Percentiles rank a stretch among this genome's conserved stretches.
These are phyloP conservation scores for Temnothorax longispinosus DNA, from an alignment of 1,140 invertebrate species.

Conservation along the genomic window DNA sequence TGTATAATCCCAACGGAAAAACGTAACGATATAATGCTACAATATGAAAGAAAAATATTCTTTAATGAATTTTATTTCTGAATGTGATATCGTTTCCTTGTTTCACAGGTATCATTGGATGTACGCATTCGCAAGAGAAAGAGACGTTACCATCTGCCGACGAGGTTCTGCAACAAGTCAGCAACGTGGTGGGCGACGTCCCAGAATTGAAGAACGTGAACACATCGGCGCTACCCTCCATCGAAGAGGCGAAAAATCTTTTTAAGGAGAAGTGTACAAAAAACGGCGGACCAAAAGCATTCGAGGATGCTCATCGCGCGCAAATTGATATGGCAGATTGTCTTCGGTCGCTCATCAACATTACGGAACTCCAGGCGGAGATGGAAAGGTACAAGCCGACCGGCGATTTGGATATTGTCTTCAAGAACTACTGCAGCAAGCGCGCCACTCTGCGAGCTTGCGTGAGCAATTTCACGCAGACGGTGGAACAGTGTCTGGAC, in stretches of 20 bases:
- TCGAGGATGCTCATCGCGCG: constrained; percentile 77
- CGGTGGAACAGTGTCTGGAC: constrained; percentile 88
- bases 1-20: not conserved
- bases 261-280: constrained; percentile 84
- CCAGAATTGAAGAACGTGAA: constrained; percentile 71
- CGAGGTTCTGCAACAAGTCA: constrained; percentile 67
- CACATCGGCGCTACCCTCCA: constrained; percentile 69
- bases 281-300: constrained; percentile 79
- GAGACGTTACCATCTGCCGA: constrained; percentile 45
- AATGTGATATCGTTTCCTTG: not conserved
- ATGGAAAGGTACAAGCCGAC: constrained; percentile 87
- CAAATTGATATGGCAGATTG: constrained; percentile 81
- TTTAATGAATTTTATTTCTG: not conserved
- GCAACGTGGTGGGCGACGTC: constrained; percentile 51
- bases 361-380: constrained; percentile 86
- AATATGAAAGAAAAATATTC: not conserved
- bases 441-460: constrained; percentile 87
- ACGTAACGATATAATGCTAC: not conserved
- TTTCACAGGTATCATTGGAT: constrained; percentile 64
- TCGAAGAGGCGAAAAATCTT: constrained; percentile 77
- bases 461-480: constrained; percentile 87
- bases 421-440: constrained; percentile 90
- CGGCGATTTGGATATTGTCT: constrained; percentile 89
- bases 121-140: constrained; percentile 50
- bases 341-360: constrained; percentile 85